A percentile compares a stretch with the other conserved stretches of the same genome.
Evolutionary conservation across 2,797 vertebrate species (phyloP).

Genomic region (Sebastes diaconus): DNA sequence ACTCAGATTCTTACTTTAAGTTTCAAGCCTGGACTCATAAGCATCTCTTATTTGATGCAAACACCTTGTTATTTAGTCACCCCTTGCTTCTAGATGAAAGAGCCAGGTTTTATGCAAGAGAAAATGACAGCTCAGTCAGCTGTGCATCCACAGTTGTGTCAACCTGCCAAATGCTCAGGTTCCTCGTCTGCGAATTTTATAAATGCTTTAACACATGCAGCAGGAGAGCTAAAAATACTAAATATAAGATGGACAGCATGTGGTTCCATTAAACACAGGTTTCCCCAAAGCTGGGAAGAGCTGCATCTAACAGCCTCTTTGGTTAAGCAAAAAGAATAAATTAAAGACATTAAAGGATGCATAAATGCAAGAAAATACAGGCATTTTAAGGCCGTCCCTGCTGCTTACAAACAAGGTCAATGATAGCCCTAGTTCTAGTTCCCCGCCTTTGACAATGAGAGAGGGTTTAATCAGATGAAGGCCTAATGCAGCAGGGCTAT

Average conservation of each 20-base stretch:
- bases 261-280: conserved; percentile 39
- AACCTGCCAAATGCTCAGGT: conserved; percentile 71
- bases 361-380: conserved; percentile 56
- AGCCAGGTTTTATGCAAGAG: conserved; percentile 54
- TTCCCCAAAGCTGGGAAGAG: conserved; percentile 25
- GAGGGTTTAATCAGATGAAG: conserved; percentile 74
- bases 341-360: conserved; percentile 43
- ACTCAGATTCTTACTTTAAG: not conserved
- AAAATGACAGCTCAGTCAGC: conserved; percentile 74
- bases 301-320: conserved; percentile 35
- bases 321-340: conserved; percentile 41
- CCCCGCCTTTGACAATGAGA: conserved; percentile 67
- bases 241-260: conserved; percentile 7
- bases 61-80: conserved; percentile 56
- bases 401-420: conserved; percentile 73
- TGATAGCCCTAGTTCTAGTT: conserved; percentile 64
- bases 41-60: conserved; percentile 20
- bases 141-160: conserved; percentile 63
- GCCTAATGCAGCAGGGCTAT: conserved; percentile 66
- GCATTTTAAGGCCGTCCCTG: conserved; percentile 35
- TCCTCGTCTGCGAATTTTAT: conserved; percentile 61
- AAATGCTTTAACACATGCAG: conserved; percentile 61
- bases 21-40: not conserved
- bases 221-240: conserved; percentile 53
- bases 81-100: conserved; percentile 45